Percentiles rank a stretch among this genome's conserved stretches.
Evolutionary conservation across 2,113 vertebrate genomes (phyloP).

Genomic region (Sphyrna mokarran): DNA sequence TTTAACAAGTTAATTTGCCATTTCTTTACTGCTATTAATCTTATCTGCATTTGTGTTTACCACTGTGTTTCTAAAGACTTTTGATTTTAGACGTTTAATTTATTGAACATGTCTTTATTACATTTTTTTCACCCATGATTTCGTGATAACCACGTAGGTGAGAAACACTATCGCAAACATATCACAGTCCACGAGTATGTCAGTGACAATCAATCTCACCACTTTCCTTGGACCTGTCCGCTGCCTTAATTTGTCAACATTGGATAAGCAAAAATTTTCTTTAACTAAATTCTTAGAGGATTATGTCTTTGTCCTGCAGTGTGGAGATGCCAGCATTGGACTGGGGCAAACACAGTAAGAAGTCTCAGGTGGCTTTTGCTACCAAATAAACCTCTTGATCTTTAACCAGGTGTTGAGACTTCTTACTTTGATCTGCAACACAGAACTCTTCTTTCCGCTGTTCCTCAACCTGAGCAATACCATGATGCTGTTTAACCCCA

Average conservation of each 20-base stretch:
- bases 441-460: not conserved
- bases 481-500: not conserved
- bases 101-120: not conserved
- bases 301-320: not conserved
- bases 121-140: not conserved
- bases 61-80: not conserved
- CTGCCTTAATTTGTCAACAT: not conserved
- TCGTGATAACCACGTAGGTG: not conserved
- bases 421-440: not conserved
- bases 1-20: not conserved
- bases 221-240: not conserved
- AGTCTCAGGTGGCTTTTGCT: no score
- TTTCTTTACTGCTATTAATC: not conserved
- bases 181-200: not conserved
- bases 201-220: not conserved
- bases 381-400: no score
- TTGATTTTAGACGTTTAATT: not conserved
- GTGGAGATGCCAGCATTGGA: no score
- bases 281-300: no score
- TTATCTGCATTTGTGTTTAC: not conserved
- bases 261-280: not conserved
- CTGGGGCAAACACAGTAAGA: no score
- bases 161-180: not conserved
- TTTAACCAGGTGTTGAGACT: no score
- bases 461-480: not conserved